phyloP scores from a whole-genome alignment of 2,888 invertebrate species.

The Crocallis elinguaria region DNA sequence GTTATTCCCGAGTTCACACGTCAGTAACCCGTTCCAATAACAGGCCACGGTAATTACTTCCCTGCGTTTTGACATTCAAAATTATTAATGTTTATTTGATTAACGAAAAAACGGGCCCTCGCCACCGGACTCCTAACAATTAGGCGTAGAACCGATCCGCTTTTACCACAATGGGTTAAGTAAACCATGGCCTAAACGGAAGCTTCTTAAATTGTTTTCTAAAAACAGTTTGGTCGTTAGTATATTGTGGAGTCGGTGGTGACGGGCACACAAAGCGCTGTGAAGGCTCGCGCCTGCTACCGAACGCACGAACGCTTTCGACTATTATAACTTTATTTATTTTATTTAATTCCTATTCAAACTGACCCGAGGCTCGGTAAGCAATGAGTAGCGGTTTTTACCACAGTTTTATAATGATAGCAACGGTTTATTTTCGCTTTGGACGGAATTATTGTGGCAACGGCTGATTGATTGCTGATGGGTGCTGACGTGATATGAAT shows the following conservation, averaged over 20 bases:
- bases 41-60: constrained; percentile 56
- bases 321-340: constrained; percentile 29
- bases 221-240: constrained; percentile 77
- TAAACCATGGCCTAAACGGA: constrained; percentile 74
- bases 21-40: constrained; percentile 50
- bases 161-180: constrained; percentile 72
- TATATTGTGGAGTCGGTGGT: constrained; percentile 56
- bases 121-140: constrained; percentile 52
- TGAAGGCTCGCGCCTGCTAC: constrained; percentile 46
- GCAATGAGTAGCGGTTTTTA: constrained; percentile 46
- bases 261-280: constrained; percentile 57
- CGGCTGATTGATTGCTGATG: constrained; percentile 15
- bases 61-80: constrained; percentile 44
- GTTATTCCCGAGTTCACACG: constrained; percentile 45
- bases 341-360: constrained; percentile 37
- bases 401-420: constrained; percentile 33
- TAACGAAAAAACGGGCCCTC: constrained; percentile 43
- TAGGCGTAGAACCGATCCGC: constrained; percentile 71
- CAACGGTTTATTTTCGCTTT: constrained; percentile 37
- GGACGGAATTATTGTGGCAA: constrained; percentile 32
- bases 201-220: constrained; percentile 81
- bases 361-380: constrained; percentile 27
- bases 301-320: constrained; percentile 32
- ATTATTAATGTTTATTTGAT: constrained; percentile 76
- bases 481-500: background rate